These are phyloP conservation scores for Magallana gigas DNA, from an alignment of 1,140 invertebrate species.

Conservation along the genomic window DNA sequence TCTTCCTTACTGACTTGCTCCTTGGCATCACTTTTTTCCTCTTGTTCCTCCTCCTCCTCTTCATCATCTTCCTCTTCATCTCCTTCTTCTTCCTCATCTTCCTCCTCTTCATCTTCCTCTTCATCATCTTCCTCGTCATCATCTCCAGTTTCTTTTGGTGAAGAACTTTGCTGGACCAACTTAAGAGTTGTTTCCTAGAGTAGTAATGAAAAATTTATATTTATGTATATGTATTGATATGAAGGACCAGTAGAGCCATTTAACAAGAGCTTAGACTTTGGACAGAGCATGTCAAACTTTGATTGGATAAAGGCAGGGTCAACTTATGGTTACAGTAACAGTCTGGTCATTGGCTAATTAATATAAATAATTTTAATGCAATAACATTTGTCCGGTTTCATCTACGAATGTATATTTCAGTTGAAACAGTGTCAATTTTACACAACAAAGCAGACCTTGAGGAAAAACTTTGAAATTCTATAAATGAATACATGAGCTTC, in stretches of 20 bases:
- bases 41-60: constrained; percentile 58
- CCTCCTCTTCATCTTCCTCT: constrained; percentile 61
- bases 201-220: neutral
- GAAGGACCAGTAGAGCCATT: neutral
- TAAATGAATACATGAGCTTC: too few species aligned
- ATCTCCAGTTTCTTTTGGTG: neutral
- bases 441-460: too few species aligned
- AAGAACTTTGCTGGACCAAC: constrained; percentile 52
- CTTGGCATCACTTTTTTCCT: constrained; percentile 61
- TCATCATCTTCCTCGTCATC: constrained; percentile 12
- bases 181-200: constrained; percentile 63
- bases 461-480: too few species aligned
- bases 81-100: constrained; percentile 55
- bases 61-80: constrained; percentile 54
- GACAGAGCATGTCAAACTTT: neutral
- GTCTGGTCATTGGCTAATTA: too few species aligned
- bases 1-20: constrained; percentile 54
- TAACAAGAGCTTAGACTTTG: neutral
- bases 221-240: neutral
- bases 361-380: too few species aligned
- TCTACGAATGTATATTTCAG: too few species aligned
- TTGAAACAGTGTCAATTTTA: too few species aligned
- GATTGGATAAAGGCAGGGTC: too few species aligned
- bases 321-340: too few species aligned
- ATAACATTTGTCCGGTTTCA: too few species aligned